Percentiles rank a stretch among this genome's conserved stretches.
Evolutionary conservation across 2,888 invertebrate species (phyloP).

Genomic region (Drosophila stalkeri): DNA sequence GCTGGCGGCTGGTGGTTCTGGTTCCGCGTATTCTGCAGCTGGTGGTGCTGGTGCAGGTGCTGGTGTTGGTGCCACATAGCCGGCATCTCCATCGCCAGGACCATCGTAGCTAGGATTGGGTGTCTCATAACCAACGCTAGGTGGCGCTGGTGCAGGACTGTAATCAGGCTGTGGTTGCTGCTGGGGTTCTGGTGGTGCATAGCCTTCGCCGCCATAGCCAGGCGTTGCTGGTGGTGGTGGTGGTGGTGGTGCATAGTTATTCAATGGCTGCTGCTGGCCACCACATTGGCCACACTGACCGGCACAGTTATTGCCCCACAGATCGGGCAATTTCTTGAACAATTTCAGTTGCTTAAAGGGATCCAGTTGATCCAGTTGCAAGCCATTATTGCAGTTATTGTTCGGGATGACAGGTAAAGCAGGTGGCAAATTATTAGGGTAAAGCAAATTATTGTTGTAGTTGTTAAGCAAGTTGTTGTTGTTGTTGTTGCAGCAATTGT

Average conservation of each 20-base stretch:
- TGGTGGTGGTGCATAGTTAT: slow-evolving; percentile 47
- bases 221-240: slow-evolving; percentile 39
- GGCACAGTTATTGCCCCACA: slow-evolving; percentile 47
- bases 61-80: slow-evolving; percentile 47
- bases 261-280: slow-evolving; percentile 23
- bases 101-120: slow-evolving; percentile 59
- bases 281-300: slow-evolving; percentile 49
- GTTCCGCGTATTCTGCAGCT: background rate
- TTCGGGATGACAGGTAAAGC: slow-evolving; percentile 4
- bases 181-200: slow-evolving; percentile 16
- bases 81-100: slow-evolving; percentile 65
- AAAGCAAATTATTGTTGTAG: slow-evolving; percentile 38
- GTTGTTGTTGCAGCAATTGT: slow-evolving; percentile 59
- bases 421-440: slow-evolving; percentile 26
- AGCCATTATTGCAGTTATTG: slow-evolving; percentile 54
- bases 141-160: slow-evolving; percentile 22
- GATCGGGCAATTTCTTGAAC: slow-evolving; percentile 58
- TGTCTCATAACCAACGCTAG: slow-evolving; percentile 31
- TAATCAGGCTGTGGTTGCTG: slow-evolving; percentile 25
- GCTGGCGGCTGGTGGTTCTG: slow-evolving; percentile 16
- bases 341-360: slow-evolving; percentile 66
- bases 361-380: slow-evolving; percentile 53
- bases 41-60: slow-evolving; percentile 14
- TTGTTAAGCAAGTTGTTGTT: slow-evolving; percentile 35
- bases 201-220: slow-evolving; percentile 44